Evolutionary conservation across 37 sponge, comb jelly and placozoan species (phyloP).

Genomic region (Hormiphora californensis): DNA sequence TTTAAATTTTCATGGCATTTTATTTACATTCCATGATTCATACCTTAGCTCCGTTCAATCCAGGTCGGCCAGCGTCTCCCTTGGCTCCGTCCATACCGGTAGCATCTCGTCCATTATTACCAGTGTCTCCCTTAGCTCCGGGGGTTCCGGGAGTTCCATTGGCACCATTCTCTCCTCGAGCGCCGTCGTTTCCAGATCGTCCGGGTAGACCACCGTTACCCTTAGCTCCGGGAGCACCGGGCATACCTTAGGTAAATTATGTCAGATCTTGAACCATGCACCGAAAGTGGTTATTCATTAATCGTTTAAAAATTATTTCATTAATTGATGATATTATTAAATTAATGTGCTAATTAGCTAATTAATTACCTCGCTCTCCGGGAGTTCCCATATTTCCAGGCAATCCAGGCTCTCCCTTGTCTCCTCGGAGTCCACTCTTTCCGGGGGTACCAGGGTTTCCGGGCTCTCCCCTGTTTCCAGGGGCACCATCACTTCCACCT

Average conservation of each 20-base stretch:
- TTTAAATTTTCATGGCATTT: neutral
- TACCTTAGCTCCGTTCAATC: neutral
- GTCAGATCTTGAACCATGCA: too few relatives aligned
- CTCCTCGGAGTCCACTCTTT: constrained; percentile 56
- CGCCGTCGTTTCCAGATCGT: constrained; percentile 58
- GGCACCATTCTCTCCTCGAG: constrained; percentile 55
- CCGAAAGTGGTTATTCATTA: too few relatives aligned
- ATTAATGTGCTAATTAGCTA: too few relatives aligned
- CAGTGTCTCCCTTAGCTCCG: constrained; percentile 31
- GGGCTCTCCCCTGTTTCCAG: constrained; percentile 55
- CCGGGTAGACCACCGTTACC: constrained; percentile 60
- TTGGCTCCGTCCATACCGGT: constrained; percentile 11
- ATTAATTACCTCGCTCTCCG: neutral
- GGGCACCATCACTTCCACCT: constrained; percentile 55
- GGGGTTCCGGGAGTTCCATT: neutral
- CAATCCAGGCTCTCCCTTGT: constrained; percentile 56
- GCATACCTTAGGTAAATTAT: constrained; percentile 1
- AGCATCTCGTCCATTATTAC: constrained; percentile 58
- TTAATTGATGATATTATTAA: neutral
- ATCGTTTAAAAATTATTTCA: too few relatives aligned
- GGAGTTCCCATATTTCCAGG: neutral
- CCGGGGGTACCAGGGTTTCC: constrained; percentile 32
- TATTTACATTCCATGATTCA: neutral
- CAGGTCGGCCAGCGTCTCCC: constrained; percentile 7
- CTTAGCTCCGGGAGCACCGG: constrained; percentile 57